Evolutionary conservation across 2,888 invertebrate genomes (phyloP).

Genomic region (Tiliacea citrago): DNA sequence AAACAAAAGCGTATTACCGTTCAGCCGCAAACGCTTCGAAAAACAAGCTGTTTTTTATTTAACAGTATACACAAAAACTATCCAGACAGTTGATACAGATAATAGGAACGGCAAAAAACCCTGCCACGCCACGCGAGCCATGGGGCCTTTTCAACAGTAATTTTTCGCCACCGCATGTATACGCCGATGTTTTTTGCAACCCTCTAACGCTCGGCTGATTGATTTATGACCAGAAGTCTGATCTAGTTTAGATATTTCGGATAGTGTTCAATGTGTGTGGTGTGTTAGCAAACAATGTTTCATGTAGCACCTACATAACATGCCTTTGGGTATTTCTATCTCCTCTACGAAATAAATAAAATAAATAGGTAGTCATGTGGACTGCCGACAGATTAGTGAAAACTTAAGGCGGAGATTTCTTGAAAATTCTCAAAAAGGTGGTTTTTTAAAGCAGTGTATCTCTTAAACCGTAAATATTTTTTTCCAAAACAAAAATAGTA

Average conservation of each 20-base stretch:
- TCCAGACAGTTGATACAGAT: constrained; percentile 39
- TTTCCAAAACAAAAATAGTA: too few species aligned
- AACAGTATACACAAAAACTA: constrained; percentile 50
- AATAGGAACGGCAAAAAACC: constrained; percentile 67
- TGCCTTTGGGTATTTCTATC: neutral
- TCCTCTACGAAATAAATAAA: too few species aligned
- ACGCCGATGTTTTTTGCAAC: constrained; percentile 75
- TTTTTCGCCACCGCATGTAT: constrained; percentile 72
- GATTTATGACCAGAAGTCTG: constrained; percentile 78
- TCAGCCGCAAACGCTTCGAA: constrained; percentile 19
- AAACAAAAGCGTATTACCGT: too few species aligned
- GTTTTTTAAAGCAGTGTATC: too few species aligned
- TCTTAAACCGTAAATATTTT: too few species aligned
- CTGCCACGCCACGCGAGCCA: constrained; percentile 52
- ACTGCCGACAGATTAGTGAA: too few species aligned
- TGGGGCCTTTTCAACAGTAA: constrained; percentile 69
- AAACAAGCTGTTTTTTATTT: constrained; percentile 36
- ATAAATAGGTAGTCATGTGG: too few species aligned
- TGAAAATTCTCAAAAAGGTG: too few species aligned
- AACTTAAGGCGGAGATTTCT: too few species aligned
- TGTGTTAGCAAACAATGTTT: constrained; percentile 3
- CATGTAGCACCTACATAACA: neutral
- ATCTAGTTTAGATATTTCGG: constrained; percentile 79
- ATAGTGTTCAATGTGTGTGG: constrained; percentile 57
- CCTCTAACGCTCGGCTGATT: constrained; percentile 74